Percentiles rank a stretch among this genome's conserved stretches.
Conservation (phyloP, 1,140 invertebrate genomes). For the Dolichoris vasculosae region DNA sequence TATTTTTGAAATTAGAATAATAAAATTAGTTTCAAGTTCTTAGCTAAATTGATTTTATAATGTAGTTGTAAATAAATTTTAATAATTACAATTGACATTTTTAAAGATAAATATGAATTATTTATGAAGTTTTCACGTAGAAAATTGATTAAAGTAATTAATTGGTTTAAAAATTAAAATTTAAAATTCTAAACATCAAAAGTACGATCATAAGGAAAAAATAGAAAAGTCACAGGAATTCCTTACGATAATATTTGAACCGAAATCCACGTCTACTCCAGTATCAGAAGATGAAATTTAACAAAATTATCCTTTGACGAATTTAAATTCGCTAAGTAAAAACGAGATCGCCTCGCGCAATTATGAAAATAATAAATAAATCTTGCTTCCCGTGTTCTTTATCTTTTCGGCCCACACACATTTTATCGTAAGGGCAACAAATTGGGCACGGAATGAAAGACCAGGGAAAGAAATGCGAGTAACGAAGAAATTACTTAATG, state of each 20-base stretch:
- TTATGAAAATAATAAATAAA: conserved; percentile 44
- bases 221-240: neutral
- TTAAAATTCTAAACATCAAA: too few relatives aligned
- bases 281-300: neutral
- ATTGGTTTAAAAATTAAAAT: too few relatives aligned
- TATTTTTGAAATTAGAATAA: too few relatives aligned
- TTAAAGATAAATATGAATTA: too few relatives aligned
- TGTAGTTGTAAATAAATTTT: too few relatives aligned
- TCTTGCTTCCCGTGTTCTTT: neutral
- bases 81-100: too few relatives aligned
- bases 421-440: neutral
- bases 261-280: neutral
- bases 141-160: too few relatives aligned
- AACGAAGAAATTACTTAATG: conserved; percentile 35
- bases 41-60: too few relatives aligned
- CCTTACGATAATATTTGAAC: conserved; percentile 18
- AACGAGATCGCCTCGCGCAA: conserved; percentile 38
- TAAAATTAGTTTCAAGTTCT: too few relatives aligned
- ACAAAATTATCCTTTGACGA: conserved; percentile 44
- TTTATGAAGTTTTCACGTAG: too few relatives aligned
- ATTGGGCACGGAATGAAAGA: neutral
- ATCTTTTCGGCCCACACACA: neutral
- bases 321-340: conserved; percentile 36
- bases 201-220: neutral
- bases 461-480: conserved; percentile 13